phyloP scores from a whole-genome alignment of 2,888 invertebrate species.

The Trachelus iudaicus region DNA sequence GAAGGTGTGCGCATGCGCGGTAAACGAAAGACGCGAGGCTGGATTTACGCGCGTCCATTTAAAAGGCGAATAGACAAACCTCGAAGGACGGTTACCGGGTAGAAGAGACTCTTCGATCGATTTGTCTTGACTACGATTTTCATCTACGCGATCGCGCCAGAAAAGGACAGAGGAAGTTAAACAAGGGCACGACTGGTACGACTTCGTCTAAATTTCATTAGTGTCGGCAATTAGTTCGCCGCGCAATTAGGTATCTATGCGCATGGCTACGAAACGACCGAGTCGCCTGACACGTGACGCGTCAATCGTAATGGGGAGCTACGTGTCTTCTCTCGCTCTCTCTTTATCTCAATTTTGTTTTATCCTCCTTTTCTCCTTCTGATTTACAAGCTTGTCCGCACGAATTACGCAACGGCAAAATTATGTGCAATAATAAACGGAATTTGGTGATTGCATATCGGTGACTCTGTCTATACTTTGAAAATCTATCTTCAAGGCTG shows the following conservation, averaged over 20 bases:
- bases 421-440: neutral
- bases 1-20: conserved; percentile 1
- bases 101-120: neutral
- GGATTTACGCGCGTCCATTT: neutral
- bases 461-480: neutral
- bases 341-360: neutral
- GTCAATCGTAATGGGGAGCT: neutral
- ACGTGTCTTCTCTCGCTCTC: neutral
- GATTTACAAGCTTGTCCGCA: neutral
- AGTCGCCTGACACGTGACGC: neutral
- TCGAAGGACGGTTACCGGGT: too few species aligned
- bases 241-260: neutral
- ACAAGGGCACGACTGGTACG: neutral
- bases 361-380: neutral
- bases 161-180: neutral
- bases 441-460: neutral
- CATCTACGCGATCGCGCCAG: neutral
- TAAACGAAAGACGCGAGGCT: neutral
- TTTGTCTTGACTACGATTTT: neutral
- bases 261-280: neutral
- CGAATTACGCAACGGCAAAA: neutral
- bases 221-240: neutral
- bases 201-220: neutral
- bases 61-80: neutral
- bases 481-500: neutral